Evolutionary conservation across 2,113 vertebrate genomes (phyloP), one percentile per base, ranked within the genome.

Genomic region (Hippocampus abdominalis): DNA sequence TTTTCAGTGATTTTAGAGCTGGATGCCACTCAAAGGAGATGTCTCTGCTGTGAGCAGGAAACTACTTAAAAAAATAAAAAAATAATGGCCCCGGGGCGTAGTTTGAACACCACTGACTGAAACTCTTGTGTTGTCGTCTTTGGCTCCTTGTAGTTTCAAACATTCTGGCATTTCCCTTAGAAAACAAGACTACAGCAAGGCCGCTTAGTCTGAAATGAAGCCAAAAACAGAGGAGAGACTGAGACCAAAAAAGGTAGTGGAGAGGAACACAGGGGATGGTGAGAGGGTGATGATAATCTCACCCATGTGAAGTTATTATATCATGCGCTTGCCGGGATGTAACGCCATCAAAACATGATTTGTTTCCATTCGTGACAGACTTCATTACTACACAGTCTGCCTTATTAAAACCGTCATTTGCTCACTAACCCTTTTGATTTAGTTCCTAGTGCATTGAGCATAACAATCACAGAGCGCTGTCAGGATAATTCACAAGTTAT

Each of bases 201-300:
- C 64, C 48, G 71, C 75, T 64, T 66, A 75, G 73, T 73, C 74
- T 78, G 73, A 77, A 40, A 56, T 44, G 57, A 27, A 78, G 77
- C 82, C 84, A 85, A 74, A 81, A 70, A 80, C 64, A 75, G 69
- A 74, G 64, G 75, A 20, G 67, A 79, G 79, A 64, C 68, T 72
- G 67, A 70, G 66, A 81, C 82, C 85, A 88, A 90, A 90, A 76
- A 89, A 79, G 85, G 86, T 25, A 78, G 64, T 36, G 32, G 57
- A 77, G 70, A 70, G 36, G 16, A 57, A 40, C 59, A 66, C 0
- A 69, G 69, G 49, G 74, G 72, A 46, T 69, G 74, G 46, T 77
- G 57, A 36, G 42, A 44, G 27, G 44, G 57, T 20, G 74, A 74
- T 78, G 49, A 76, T 66, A 74, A 73, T 15, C 59, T 70, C 36